These are phyloP conservation scores for Zosterops lateralis DNA, from an alignment of 2,113 vertebrate genomes.

Conservation along the genomic window DNA sequence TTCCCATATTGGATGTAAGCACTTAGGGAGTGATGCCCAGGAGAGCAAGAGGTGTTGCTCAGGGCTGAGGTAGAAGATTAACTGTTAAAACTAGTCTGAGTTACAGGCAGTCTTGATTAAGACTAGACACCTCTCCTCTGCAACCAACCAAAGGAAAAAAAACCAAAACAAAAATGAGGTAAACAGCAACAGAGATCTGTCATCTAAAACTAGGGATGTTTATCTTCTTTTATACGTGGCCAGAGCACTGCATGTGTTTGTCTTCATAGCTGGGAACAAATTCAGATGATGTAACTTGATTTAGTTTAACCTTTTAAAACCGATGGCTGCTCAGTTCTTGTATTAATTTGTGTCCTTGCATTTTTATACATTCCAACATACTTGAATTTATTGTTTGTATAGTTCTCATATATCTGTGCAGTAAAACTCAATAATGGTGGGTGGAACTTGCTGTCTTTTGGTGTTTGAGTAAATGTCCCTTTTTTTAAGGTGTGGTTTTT, in stretches of 20 bases:
- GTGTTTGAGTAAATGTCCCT: neutral
- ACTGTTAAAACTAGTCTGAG: neutral
- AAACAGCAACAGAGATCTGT: constrained; percentile 53
- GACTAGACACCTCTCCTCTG: neutral
- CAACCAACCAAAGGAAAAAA: neutral
- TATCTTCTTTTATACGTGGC: constrained; percentile 53
- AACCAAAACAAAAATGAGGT: neutral
- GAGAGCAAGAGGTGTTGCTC: neutral
- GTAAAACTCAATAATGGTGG: neutral
- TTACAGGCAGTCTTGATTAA: neutral
- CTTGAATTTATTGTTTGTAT: neutral
- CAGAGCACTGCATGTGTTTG: constrained; percentile 53
- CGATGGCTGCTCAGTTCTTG: neutral
- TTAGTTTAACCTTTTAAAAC: constrained; percentile 43
- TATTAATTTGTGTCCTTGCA: neutral
- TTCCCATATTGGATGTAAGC: accelerated
- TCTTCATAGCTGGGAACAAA: constrained; percentile 33
- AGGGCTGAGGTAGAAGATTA: neutral
- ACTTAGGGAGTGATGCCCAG: neutral
- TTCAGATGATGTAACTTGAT: constrained; percentile 59
- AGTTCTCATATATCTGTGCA: neutral
- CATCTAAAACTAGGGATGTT: constrained; percentile 54
- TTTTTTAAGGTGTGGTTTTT: neutral
- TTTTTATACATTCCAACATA: neutral
- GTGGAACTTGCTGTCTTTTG: neutral